These are phyloP conservation scores for Acanthis flammea DNA, from an alignment of 2,797 vertebrate genomes.

Conservation along the genomic window DNA sequence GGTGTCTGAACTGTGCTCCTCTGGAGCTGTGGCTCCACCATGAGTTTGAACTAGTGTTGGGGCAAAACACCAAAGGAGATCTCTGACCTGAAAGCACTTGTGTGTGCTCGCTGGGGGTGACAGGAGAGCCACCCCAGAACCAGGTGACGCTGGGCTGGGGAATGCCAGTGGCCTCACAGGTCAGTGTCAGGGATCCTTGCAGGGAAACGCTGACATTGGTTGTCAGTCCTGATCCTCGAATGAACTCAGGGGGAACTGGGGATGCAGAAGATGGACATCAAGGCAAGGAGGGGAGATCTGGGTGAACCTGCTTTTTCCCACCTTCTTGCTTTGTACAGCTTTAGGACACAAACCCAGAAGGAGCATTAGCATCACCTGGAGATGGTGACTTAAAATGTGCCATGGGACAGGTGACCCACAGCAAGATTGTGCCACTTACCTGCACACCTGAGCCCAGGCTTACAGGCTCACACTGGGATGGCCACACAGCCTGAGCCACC, in stretches of 20 bases:
- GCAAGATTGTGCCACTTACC: background rate
- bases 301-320: background rate
- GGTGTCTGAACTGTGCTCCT: background rate
- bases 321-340: background rate
- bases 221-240: background rate
- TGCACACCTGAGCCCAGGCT: background rate
- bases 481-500: background rate
- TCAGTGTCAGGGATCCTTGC: slow-evolving; percentile 63
- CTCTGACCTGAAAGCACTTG: slow-evolving; percentile 70
- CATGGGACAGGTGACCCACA: background rate
- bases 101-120: background rate
- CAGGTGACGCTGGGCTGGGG: slow-evolving; percentile 69
- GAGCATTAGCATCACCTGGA: background rate
- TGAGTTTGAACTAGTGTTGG: background rate
- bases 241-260: slow-evolving; percentile 71
- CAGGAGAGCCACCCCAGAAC: slow-evolving; percentile 48
- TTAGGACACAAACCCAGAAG: background rate
- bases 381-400: background rate
- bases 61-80: rapidly evolving
- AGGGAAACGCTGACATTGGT: slow-evolving; percentile 37
- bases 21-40: background rate
- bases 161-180: slow-evolving; percentile 67
- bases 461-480: background rate
- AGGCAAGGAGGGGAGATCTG: background rate
- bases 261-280: background rate